These are phyloP conservation scores for Nicator chloris DNA, from an alignment of 2,113 vertebrate species.

Conservation along the genomic window DNA sequence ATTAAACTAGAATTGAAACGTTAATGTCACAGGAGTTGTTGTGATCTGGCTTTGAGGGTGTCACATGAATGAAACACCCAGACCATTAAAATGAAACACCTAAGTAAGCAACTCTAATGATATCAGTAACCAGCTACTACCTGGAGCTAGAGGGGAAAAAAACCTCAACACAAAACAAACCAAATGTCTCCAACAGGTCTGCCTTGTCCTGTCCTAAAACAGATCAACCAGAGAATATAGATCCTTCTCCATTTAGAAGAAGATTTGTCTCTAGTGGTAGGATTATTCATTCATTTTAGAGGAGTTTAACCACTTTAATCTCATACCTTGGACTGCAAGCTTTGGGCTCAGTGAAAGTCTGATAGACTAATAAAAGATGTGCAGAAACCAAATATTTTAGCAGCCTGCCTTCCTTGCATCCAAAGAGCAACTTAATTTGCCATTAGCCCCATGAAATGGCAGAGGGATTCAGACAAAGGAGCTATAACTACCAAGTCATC, in stretches of 20 bases:
- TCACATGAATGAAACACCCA: neutral
- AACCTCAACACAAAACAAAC: neutral
- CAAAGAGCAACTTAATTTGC: neutral
- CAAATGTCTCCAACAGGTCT: neutral
- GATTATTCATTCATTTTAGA: neutral
- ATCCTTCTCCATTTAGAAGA: neutral
- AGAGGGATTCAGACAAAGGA: neutral
- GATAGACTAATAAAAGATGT: neutral
- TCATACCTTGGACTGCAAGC: neutral
- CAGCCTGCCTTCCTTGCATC: neutral
- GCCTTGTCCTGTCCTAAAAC: neutral
- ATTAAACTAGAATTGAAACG: neutral
- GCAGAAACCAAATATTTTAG: neutral
- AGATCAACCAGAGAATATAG: neutral
- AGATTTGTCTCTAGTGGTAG: neutral
- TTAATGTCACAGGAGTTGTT: neutral
- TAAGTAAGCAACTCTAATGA: neutral
- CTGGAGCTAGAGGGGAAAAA: neutral
- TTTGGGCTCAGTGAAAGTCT: neutral
- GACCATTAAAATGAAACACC: neutral
- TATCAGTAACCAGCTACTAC: neutral
- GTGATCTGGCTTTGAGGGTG: neutral
- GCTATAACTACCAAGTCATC: conserved; percentile 4
- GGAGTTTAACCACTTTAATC: neutral
- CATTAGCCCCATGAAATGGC: neutral